phyloP scores from a whole-genome alignment of 2,113 vertebrate genomes.

The Carollia perspicillata region DNA sequence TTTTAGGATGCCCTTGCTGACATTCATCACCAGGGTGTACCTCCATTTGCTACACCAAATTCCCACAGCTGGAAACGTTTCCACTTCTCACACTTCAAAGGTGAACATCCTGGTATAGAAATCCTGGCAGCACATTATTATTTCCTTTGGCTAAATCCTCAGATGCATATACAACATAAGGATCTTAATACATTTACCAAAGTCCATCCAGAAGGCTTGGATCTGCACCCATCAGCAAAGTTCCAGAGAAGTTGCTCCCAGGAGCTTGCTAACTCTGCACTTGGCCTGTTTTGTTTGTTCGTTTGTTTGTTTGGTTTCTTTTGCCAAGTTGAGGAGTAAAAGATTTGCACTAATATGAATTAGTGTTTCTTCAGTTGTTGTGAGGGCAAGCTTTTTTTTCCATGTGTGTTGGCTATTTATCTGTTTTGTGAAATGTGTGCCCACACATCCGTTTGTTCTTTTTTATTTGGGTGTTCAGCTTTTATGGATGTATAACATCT shows the following conservation, averaged over 20 bases:
- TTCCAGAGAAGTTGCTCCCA: not conserved
- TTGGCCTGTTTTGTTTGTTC: not conserved
- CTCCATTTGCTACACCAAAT: too few relatives aligned
- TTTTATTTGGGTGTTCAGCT: not conserved
- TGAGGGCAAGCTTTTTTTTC: not conserved
- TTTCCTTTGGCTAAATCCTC: not conserved
- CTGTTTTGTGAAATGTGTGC: not conserved
- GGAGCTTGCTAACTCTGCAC: not conserved
- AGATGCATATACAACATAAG: too few relatives aligned
- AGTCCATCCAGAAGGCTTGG: not conserved
- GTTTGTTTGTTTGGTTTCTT: too few relatives aligned
- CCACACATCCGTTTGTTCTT: not conserved
- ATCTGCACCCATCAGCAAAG: too few relatives aligned
- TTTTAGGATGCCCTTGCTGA: not conserved
- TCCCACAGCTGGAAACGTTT: not conserved
- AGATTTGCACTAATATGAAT: not conserved
- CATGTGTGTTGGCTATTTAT: not conserved
- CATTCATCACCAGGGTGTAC: too few relatives aligned
- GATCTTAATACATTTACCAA: not conserved
- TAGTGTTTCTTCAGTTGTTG: not conserved
- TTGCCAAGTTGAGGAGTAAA: not conserved
- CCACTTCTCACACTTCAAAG: not conserved
- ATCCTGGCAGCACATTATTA: not conserved
- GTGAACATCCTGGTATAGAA: not conserved
- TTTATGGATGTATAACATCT: not conserved